phyloP scores from a whole-genome alignment of 2,797 vertebrate species.

The Tragopan temminckii region DNA sequence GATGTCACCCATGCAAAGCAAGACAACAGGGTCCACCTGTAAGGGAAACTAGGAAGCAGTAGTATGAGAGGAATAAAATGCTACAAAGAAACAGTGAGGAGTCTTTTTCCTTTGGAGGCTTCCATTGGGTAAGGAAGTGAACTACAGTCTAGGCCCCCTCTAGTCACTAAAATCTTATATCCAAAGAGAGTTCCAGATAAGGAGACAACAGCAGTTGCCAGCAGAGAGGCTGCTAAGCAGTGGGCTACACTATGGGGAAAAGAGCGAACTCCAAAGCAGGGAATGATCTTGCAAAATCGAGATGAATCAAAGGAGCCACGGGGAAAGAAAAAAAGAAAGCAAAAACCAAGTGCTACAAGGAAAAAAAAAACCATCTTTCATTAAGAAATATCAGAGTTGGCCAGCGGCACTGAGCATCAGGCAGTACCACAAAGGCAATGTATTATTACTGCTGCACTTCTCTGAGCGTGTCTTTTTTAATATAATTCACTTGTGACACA shows the following conservation, averaged over 20 bases:
- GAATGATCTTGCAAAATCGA: conserved; percentile 6
- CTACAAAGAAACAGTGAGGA: neutral
- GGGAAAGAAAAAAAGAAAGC: conserved; percentile 23
- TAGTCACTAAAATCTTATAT: neutral
- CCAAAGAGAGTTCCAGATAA: neutral
- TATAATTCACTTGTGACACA: conserved; percentile 3
- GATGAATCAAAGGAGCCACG: conserved; percentile 30
- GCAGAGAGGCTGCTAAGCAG: neutral
- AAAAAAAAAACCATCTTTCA: conserved; percentile 39
- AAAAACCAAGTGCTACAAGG: neutral
- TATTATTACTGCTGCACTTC: conserved; percentile 28
- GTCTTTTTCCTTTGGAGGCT: neutral
- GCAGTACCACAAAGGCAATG: conserved; percentile 30
- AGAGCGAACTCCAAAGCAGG: neutral
- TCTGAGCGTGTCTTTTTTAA: neutral
- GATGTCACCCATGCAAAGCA: neutral
- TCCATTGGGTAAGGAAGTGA: neutral
- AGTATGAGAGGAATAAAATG: neutral
- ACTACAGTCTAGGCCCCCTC: neutral
- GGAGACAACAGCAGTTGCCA: neutral
- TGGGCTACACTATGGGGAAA: neutral
- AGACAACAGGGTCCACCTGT: neutral
- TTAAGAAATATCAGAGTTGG: conserved; percentile 56
- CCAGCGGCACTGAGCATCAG: conserved; percentile 26
- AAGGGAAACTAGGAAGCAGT: neutral